phyloP scores from a whole-genome alignment of 2,797 vertebrate genomes.

The Lutjanus argentimaculatus region DNA sequence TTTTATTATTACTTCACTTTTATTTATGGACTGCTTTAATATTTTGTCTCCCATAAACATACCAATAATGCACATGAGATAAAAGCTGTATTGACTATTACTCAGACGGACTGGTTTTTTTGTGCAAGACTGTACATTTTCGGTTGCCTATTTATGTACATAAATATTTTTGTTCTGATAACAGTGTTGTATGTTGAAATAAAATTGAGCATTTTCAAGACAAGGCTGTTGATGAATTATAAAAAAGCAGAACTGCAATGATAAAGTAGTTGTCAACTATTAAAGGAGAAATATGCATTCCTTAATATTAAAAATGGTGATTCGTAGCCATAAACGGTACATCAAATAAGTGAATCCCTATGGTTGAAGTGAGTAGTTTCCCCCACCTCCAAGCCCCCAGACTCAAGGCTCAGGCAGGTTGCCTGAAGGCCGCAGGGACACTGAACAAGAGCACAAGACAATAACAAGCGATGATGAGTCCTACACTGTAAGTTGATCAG shows the following conservation, averaged over 20 bases:
- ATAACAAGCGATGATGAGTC: no score
- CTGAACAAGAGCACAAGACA: no score
- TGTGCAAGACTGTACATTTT: constrained; percentile 82
- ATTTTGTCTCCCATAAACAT: constrained; percentile 66
- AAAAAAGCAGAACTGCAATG: constrained; percentile 4
- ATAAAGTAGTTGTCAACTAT: not conserved
- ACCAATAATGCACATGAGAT: constrained; percentile 71
- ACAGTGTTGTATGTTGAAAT: constrained; percentile 81
- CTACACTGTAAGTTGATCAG: no score
- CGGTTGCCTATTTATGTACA: constrained; percentile 87
- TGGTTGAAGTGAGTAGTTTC: no score
- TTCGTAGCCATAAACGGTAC: no score
- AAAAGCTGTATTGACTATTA: constrained; percentile 68
- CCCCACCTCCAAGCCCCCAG: no score
- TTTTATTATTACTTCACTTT: constrained; percentile 51
- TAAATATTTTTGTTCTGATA: constrained; percentile 83
- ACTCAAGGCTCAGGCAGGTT: no score
- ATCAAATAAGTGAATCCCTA: no score
- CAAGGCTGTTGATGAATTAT: constrained; percentile 59
- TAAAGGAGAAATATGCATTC: no score
- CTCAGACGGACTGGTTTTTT: constrained; percentile 69
- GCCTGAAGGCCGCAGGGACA: no score
- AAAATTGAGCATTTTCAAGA: constrained; percentile 83
- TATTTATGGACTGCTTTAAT: constrained; percentile 79
- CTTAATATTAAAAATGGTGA: no score